Base-by-base conservation (phyloP, 2,888 invertebrate genomes). In the Heteropelma amictum region DNA sequence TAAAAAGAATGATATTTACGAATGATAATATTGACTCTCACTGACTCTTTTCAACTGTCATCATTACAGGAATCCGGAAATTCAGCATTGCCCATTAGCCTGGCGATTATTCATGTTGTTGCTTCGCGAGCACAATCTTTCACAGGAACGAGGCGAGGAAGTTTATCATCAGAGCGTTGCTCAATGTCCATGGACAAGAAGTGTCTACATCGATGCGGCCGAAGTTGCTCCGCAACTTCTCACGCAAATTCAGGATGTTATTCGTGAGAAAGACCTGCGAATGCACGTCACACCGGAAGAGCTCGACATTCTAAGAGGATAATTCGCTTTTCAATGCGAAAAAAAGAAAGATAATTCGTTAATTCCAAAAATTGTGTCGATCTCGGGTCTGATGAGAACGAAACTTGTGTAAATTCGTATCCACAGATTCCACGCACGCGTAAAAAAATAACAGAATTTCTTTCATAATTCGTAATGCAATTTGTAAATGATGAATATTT, bases 221-320 rank as follows among this genome's bases (percentile, higher is more conserved):
- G 92, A 92, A 77, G 91, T 92, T 80, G 91, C 93, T 38, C 94
- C 93, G 30, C 89, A 89, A 77, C 77, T 86, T 71, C 77, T 89
- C 76, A 90, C 91, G 0, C 93, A 93, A 89, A 92, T 95, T 79
- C 93, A 94, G 83, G 95, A 95, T 90, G 90, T 94, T 68, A 91
- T 95, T 83, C 93, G 94, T 61, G 95, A 95, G 85, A 94, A 95
- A 83, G 93, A 93, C 84, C 89, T 95, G 73, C 91, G 95, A 61
- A 90, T 94, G 81, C 95, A 94, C 88, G 93, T 95, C 47, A 92
- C 95, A 47, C 93, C 93, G 0, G 94, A 95, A 87, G 96, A 96
- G 89, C 90, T 96, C 69, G 92, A 93, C 77, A 92, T 93, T 71
- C 85, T 94, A 38, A 90, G 93, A 80, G 90, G 87, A 84, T 91